phyloP scores from a whole-genome alignment of 2,797 vertebrate genomes.

The Tamandua tetradactyla region DNA sequence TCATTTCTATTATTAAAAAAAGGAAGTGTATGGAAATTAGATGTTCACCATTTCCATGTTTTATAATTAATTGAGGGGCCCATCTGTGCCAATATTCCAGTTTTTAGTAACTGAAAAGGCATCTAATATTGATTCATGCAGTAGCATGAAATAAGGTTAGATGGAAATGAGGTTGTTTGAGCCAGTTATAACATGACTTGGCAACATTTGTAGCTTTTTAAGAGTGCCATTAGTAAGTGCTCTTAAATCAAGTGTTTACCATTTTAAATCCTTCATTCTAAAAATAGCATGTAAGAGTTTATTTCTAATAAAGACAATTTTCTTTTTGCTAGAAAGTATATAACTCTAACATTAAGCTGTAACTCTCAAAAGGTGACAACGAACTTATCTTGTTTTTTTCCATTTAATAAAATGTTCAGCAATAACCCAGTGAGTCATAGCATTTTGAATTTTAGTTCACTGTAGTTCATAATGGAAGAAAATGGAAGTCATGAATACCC shows the following conservation, averaged over 20 bases:
- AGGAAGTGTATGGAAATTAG: constrained; percentile 25
- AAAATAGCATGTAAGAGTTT: constrained; percentile 40
- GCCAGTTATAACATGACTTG: constrained; percentile 69
- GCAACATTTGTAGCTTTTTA: constrained; percentile 64
- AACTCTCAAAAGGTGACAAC: constrained; percentile 5
- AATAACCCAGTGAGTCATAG: constrained; percentile 49
- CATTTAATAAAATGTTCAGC: constrained; percentile 20
- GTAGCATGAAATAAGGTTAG: constrained; percentile 59
- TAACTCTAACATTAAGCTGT: constrained; percentile 33
- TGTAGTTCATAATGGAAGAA: constrained; percentile 10
- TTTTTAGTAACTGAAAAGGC: constrained; percentile 60
- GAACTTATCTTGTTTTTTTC: constrained; percentile 46
- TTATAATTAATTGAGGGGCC: constrained; percentile 27
- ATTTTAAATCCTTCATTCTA: constrained; percentile 59
- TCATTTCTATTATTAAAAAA: constrained; percentile 55
- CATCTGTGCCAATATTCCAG: constrained; percentile 52
- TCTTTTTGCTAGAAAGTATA: constrained; percentile 44
- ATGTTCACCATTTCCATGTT: constrained; percentile 19
- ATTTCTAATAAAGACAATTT: constrained; percentile 44
- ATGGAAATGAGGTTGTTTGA: constrained; percentile 62
- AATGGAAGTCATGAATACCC: background rate
- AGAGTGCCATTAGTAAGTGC: constrained; percentile 47
- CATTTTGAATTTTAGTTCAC: constrained; percentile 54
- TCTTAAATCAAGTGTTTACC: constrained; percentile 44
- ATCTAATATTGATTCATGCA: constrained; percentile 66